Base-by-base conservation (phyloP, 2,113 vertebrate genomes). In the Bombycilla garrulus region DNA sequence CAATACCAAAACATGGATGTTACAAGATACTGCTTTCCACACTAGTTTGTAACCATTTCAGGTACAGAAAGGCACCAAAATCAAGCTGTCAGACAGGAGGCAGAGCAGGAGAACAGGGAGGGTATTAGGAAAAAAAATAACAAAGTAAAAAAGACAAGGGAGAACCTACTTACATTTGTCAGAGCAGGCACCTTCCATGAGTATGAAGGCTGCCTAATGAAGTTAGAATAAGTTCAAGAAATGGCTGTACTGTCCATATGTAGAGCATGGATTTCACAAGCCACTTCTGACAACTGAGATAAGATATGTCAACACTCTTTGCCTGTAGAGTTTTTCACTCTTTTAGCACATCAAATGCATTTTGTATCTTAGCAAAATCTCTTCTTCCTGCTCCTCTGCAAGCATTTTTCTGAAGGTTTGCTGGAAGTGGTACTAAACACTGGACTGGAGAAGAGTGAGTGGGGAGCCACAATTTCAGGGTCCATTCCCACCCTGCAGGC, bases 231-330 rank as follows among this genome's bases (percentile, higher is more conserved):
- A 67, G 40, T 62, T 92, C 62, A 94, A 92, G 57, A 94, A 95
- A 93, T 86, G 70, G 48, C 61, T 90, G 54, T 23, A 65, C 73
- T 79, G 73, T 66, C 92, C 81, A 64, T 54, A 77, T n/a, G 65
- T 70, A 87, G 64, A 92, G 85, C 94, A 96, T 88, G 45, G 58
- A 85, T 94, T 96, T 96, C 96, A 96, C 89, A 94, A 94, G 85
- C 72, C 77, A 80, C 73, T 96, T 90, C 94, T 96, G 95, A 96
- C 96, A 97, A 90, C 61, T 21, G 58, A 96, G 93, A 95, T 97
- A 97, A 97, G 87, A 93, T 87, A 84, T n/a, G 86, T 95, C 94
- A 96, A 94, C 95, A 91, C 88, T 62, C 76, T 91, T 36, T 23
- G n/a, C 85, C 78, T 65, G 74, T 53, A 93, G 84, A 87, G 73